Evolutionary conservation across 2,113 vertebrate species (phyloP).

Genomic region (Dipodomys spectabilis): DNA sequence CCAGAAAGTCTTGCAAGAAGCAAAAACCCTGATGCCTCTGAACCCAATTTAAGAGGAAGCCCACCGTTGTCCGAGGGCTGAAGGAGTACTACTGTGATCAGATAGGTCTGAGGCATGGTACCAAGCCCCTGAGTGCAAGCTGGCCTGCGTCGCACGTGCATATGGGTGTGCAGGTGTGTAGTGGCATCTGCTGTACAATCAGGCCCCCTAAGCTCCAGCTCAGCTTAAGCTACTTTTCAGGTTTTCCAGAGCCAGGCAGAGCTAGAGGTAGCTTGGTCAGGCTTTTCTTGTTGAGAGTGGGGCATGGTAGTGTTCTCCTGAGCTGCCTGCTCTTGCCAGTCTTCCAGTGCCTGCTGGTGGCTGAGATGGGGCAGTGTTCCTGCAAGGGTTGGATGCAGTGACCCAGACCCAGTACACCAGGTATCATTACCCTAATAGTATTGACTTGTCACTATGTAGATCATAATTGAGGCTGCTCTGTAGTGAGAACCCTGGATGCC

Average conservation of each 20-base stretch:
- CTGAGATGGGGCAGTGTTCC: neutral
- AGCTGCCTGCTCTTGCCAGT: neutral
- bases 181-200: neutral
- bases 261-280: neutral
- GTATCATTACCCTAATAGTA: neutral
- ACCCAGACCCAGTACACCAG: neutral
- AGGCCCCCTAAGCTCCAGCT: neutral
- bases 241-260: neutral
- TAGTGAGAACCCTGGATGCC: neutral
- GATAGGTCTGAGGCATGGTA: neutral
- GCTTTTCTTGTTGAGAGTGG: neutral
- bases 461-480: neutral
- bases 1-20: neutral
- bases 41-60: neutral
- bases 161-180: too few relatives aligned
- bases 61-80: neutral
- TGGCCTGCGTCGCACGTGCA: too few relatives aligned
- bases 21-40: neutral
- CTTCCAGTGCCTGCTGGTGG: rapidly evolving
- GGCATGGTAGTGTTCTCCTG: neutral
- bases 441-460: neutral
- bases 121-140: too few relatives aligned
- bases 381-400: neutral
- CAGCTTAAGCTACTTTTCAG: neutral
- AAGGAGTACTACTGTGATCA: neutral